phyloP scores from a whole-genome alignment of 53 echinoderm and acorn worm genomes.

The Luidia sarsii region DNA sequence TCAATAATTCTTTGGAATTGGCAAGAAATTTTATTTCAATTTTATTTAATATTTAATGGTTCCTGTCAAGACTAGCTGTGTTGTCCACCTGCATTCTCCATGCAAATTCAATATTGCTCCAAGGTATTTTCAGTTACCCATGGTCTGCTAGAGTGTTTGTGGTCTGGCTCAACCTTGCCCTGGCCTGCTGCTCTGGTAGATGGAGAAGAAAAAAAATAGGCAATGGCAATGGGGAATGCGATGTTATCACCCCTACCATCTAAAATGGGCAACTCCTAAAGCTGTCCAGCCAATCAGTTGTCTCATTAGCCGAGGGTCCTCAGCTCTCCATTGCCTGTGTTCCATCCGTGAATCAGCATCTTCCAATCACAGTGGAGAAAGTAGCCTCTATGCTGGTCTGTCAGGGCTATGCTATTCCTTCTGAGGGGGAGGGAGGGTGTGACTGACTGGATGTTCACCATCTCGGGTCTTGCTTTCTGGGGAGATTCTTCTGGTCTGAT shows the following conservation, averaged over 20 bases:
- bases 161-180: too few species aligned
- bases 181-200: not conserved
- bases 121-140: too few species aligned
- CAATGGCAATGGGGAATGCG: not conserved
- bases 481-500: not conserved
- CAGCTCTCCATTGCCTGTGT: not conserved
- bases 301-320: not conserved
- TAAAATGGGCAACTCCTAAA: conserved; percentile 8
- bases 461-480: conserved; percentile 7
- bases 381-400: not conserved
- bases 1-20: too few species aligned
- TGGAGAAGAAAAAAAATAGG: not conserved
- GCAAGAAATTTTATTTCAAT: too few species aligned
- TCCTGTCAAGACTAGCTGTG: too few species aligned
- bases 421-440: conserved; percentile 1
- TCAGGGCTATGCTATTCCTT: not conserved
- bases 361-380: not conserved
- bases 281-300: not conserved
- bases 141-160: too few species aligned
- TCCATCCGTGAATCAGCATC: not conserved
- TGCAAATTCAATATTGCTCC: too few species aligned
- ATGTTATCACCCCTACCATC: conserved; percentile 7
- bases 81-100: too few species aligned
- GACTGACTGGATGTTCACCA: not conserved
- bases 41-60: too few species aligned